Evolutionary conservation across 1,140 invertebrate genomes (phyloP).

Genomic region (Drosophila sechellia): DNA sequence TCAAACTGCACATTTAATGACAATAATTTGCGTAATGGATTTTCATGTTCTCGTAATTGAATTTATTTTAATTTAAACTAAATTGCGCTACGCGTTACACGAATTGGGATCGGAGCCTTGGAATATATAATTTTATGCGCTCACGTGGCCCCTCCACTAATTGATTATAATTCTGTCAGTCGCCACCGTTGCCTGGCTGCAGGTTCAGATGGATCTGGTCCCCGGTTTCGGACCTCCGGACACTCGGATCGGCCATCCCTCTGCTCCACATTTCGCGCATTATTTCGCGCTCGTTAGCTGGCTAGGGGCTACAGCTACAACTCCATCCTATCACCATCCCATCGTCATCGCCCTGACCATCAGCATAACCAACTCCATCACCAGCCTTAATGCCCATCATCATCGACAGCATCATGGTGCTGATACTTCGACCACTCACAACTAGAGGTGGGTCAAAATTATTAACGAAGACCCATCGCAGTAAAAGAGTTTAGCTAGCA

Average conservation of each 20-base stretch:
- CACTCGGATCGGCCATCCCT: conserved; percentile 15
- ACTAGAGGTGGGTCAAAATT: conserved; percentile 13
- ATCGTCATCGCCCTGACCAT: conserved; percentile 16
- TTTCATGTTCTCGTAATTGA: conserved; percentile 83
- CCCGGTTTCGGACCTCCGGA: conserved; percentile 1
- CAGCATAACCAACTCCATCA: conserved; percentile 37
- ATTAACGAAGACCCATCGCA: background rate
- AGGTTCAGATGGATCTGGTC: conserved; percentile 21
- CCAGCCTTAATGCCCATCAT: conserved; percentile 44
- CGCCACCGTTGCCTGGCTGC: conserved; percentile 65
- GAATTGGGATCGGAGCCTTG: conserved; percentile 16
- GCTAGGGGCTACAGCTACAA: conserved; percentile 24
- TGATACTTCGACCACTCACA: conserved; percentile 15
- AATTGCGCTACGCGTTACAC: conserved; percentile 68
- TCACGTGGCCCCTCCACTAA: conserved; percentile 80
- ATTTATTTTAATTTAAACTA: conserved; percentile 83
- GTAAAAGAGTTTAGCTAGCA: too few species aligned
- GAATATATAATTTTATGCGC: conserved; percentile 79
- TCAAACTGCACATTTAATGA: conserved; percentile 79
- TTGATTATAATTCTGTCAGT: conserved; percentile 84
- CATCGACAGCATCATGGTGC: conserved; percentile 31
- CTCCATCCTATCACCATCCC: conserved; percentile 4
- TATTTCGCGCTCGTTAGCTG: conserved; percentile 78
- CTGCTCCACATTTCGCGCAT: conserved; percentile 79
- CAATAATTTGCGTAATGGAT: conserved; percentile 82